phyloP scores from a whole-genome alignment of 2,797 vertebrate species.

The Neosilurus hyrtlii region DNA sequence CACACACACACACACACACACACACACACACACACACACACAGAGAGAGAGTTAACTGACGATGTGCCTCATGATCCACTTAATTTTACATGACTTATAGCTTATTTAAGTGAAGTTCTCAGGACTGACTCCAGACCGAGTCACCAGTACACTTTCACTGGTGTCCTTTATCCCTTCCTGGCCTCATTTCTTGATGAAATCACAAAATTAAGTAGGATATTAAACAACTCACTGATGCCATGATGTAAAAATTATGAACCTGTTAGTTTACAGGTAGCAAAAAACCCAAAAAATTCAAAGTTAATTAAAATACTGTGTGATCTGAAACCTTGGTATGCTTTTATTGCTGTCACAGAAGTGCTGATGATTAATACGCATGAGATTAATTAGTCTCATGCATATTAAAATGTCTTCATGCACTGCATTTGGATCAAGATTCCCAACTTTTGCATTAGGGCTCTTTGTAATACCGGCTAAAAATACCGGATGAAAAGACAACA shows the following conservation, averaged over 20 bases:
- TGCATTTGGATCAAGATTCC: neutral
- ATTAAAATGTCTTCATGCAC: slow-evolving; percentile 11
- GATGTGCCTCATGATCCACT: slow-evolving; percentile 23
- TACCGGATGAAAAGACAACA: too few species aligned
- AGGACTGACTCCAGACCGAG: slow-evolving; percentile 14
- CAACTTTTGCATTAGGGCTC: neutral
- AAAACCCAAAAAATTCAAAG: slow-evolving; percentile 32
- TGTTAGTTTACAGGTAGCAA: slow-evolving; percentile 29
- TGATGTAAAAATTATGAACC: slow-evolving; percentile 46
- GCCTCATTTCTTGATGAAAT: slow-evolving; percentile 25
- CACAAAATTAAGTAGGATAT: slow-evolving; percentile 40
- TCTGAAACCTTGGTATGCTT: slow-evolving; percentile 15
- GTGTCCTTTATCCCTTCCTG: neutral
- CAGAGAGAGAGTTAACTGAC: neutral
- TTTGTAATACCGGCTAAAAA: neutral
- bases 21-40: slow-evolving; percentile 6
- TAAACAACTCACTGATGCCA: slow-evolving; percentile 40
- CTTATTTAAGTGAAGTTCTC: slow-evolving; percentile 37
- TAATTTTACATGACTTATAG: slow-evolving; percentile 45
- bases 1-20: neutral
- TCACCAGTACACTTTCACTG: slow-evolving; percentile 21
- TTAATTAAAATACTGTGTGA: slow-evolving; percentile 30
- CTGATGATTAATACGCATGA: neutral
- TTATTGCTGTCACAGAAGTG: slow-evolving; percentile 13
- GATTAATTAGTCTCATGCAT: slow-evolving; percentile 26